These are phyloP conservation scores for Lacanobia wlatinum DNA, from an alignment of 2,888 invertebrate species.

Conservation along the genomic window DNA sequence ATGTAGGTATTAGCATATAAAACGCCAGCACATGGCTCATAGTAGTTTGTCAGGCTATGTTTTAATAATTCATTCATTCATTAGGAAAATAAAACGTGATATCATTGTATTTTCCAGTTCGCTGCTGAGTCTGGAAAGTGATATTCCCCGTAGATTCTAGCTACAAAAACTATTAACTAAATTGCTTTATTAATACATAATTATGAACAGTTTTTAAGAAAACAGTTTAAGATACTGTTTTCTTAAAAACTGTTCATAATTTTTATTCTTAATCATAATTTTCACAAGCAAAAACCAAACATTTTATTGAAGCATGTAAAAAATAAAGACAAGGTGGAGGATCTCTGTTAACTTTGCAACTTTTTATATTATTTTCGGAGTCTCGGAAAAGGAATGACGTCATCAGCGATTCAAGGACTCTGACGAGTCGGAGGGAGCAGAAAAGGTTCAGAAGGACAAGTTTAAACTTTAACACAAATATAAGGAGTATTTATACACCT, in stretches of 20 bases:
- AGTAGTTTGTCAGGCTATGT: not conserved
- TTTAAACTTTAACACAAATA: slow-evolving; percentile 14
- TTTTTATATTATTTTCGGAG: slow-evolving; percentile 51
- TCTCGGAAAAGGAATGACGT: slow-evolving; percentile 65
- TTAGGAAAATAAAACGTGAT: not conserved
- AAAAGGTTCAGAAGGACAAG: slow-evolving; percentile 32
- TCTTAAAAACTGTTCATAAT: too few relatives aligned
- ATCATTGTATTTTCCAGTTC: not conserved
- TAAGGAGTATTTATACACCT: not conserved
- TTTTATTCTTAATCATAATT: not conserved
- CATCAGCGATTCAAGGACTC: slow-evolving; percentile 65
- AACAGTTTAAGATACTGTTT: too few relatives aligned
- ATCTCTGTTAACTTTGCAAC: slow-evolving; percentile 31
- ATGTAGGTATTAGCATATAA: not conserved
- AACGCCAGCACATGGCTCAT: slow-evolving; percentile 22
- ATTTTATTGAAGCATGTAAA: not conserved
- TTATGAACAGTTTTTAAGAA: too few relatives aligned
- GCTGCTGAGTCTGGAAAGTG: not conserved
- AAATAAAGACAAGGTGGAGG: slow-evolving; percentile 43
- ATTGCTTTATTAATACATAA: too few relatives aligned
- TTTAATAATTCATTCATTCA: slow-evolving; percentile 4
- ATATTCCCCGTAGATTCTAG: not conserved
- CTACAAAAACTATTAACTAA: not conserved
- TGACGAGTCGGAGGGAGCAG: slow-evolving; percentile 44
- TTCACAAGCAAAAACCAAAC: not conserved